Conservation (phyloP, 53 echinoderm and acorn worm genomes). For the Luidia sarsii region DNA sequence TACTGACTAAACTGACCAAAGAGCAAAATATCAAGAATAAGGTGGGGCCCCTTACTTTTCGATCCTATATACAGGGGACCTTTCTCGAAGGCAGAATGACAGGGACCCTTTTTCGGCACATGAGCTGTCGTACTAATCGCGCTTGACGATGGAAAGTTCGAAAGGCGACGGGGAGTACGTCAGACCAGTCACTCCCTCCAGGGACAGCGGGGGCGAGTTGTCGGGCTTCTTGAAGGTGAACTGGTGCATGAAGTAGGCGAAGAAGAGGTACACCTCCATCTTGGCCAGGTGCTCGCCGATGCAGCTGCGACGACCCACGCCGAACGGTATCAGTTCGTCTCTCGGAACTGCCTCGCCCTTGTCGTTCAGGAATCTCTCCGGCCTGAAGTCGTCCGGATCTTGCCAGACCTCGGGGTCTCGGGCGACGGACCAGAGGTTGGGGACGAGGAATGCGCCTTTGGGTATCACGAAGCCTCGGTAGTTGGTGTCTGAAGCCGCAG, state of each 20-base stretch:
- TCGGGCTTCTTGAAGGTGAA: conserved; percentile 53
- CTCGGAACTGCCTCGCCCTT: conserved; percentile 17
- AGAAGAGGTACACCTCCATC: conserved; percentile 36
- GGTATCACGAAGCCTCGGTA: conserved; percentile 20
- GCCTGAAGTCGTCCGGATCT: conserved; percentile 41
- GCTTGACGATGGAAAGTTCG: conserved; percentile 11
- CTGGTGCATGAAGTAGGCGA: conserved; percentile 40
- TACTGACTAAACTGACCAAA: too few relatives aligned
- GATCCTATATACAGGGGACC: too few relatives aligned
- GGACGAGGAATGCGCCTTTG: conserved; percentile 33
- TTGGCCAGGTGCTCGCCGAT: conserved; percentile 59
- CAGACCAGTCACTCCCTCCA: conserved; percentile 24
- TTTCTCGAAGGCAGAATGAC: too few relatives aligned
- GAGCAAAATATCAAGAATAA: too few relatives aligned
- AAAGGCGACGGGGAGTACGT: conserved; percentile 8
- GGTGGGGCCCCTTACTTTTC: too few relatives aligned
- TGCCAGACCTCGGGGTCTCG: conserved; percentile 37
- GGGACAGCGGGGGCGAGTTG: conserved; percentile 7
- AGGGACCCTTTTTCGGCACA: too few relatives aligned
- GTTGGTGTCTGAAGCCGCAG: conserved; percentile 5
- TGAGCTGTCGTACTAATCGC: too few relatives aligned
- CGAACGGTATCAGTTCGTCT: conserved; percentile 49
- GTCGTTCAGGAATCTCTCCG: conserved; percentile 55
- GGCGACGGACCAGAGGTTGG: conserved; percentile 49
- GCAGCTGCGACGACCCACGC: conserved; percentile 38